Base-by-base conservation (phyloP, 2,888 invertebrate species). In the Frankliniella fusca region DNA sequence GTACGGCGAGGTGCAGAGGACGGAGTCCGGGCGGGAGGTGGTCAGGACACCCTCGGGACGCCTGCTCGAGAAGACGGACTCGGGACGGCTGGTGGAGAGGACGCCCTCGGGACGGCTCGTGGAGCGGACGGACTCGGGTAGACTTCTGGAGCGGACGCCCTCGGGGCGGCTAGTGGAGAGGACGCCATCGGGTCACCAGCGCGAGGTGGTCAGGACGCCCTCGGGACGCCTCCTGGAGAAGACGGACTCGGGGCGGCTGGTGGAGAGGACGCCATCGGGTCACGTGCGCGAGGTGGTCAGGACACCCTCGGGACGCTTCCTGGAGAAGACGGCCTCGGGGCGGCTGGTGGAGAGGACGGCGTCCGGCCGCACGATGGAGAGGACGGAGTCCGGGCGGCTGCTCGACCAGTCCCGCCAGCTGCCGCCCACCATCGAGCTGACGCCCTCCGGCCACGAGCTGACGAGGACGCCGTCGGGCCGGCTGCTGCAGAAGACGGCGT, bases 171-270 rank as follows among this genome's bases (percentile, higher is more conserved):
- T 70, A 23, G 23, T 70, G n/a, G 23, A 20, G 70, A n/a, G 70
- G 70, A 70, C 70, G 23, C 5, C 70, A 3, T 70, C 70, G 70
- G 70, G 70, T 7, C 3, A 23, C 23, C 70, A 23, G 70, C 3
- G 20, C 8, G 23, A 70, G 70, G 38, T 38, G 38, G 38, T 38
- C 38, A 70, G 23, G 70, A 70, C 70, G 23, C 23, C 70, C 11
- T 70, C 70, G 70, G 70, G 70, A 20, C 70, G n/a, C 23, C n/a
- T 70, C 23, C 23, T 70, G n/a, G 70, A 70, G 70, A 70, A 70
- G 70, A 70, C 70, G 10, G n/a, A 23, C 70, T 70, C 70, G 70
- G 70, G 70, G 7, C 70, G 23, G 0, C 70, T 70, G 70, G 23
- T 70, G n/a, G 23, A 20, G 70, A 70, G n/a, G 70, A 70, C 70